Base-by-base conservation (phyloP, 2,888 invertebrate genomes). In the Xylocampa areola region DNA sequence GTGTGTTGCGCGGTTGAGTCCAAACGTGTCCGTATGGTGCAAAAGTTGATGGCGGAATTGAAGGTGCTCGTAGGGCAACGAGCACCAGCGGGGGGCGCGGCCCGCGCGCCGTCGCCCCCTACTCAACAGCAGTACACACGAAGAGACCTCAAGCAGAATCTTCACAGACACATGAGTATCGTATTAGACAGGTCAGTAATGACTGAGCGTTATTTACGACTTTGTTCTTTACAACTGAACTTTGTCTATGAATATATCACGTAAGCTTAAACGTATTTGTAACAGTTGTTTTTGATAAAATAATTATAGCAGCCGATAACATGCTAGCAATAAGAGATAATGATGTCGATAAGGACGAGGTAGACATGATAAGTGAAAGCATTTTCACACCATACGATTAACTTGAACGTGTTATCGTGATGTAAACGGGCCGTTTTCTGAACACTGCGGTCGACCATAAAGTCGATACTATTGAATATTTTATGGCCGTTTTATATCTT, bases 141-240 rank as follows among this genome's bases (percentile, higher is more conserved):
- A 30, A 83, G 89, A 67, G 94, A 94, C 73, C 90, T 94, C 59
- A 94, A 93, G 81, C 90, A 91, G 52, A 94, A 94, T 77, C 89
- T 94, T 30, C 91, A 94, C 77, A 89, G 90, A 71, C 94, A 94
- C 79, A 94, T 94, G 94, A 93, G 90, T 85, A 94, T 93, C 68
- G 94, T 94, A 68, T 84, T 94, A 68, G 94, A 94, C 93, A 94
- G 94, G 94, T 94, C 85, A 92, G 91, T 88, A 65, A 45, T 62
- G 59, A 54, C 61, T 59, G 48, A 44, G 11, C 37, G 29, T 37
- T 29, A 52, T 39, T 64, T 45, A 47, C 13, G 29, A 49, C 51
- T 51, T 47, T 52, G 8, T 35, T 55, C 36, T 23, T 40, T 13
- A 16, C 16, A 50, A 47, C 45, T 21, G 16, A 33, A 58, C 40